These are phyloP conservation scores for Bombycilla garrulus DNA, from an alignment of 2,113 vertebrate genomes.

Conservation along the genomic window DNA sequence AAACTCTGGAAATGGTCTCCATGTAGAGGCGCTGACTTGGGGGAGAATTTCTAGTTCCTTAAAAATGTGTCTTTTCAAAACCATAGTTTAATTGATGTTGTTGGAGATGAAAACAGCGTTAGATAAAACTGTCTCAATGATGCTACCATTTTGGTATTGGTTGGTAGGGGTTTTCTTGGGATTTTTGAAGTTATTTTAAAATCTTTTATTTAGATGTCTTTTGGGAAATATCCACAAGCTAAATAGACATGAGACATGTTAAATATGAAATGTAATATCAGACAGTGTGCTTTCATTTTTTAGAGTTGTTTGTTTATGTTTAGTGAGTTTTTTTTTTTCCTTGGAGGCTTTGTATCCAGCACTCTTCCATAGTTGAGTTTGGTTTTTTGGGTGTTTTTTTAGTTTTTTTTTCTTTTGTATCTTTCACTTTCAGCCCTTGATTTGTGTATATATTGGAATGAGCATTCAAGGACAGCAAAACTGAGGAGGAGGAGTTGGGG, in stretches of 20 bases:
- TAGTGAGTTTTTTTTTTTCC: background rate
- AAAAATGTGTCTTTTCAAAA: background rate
- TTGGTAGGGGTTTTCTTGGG: rapidly evolving
- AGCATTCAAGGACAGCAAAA: background rate
- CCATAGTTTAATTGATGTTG: background rate
- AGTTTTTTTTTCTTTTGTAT: background rate
- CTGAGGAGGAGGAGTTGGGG: background rate
- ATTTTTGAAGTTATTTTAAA: background rate
- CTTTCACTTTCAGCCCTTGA: background rate
- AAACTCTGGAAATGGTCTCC: background rate
- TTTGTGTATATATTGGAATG: background rate
- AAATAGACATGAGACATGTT: background rate
- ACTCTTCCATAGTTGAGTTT: background rate
- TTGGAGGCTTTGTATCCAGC: background rate
- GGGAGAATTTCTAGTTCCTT: background rate
- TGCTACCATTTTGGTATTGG: background rate
- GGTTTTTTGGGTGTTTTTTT: background rate
- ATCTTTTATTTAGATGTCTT: background rate
- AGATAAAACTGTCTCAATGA: background rate
- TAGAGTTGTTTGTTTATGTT: background rate
- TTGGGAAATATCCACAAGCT: background rate
- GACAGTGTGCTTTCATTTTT: background rate
- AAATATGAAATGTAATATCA: background rate
- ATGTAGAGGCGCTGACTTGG: background rate
- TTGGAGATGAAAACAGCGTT: background rate